Evolutionary conservation across 1,140 invertebrate genomes (phyloP).

Genomic region (Euglossa dilemma): DNA sequence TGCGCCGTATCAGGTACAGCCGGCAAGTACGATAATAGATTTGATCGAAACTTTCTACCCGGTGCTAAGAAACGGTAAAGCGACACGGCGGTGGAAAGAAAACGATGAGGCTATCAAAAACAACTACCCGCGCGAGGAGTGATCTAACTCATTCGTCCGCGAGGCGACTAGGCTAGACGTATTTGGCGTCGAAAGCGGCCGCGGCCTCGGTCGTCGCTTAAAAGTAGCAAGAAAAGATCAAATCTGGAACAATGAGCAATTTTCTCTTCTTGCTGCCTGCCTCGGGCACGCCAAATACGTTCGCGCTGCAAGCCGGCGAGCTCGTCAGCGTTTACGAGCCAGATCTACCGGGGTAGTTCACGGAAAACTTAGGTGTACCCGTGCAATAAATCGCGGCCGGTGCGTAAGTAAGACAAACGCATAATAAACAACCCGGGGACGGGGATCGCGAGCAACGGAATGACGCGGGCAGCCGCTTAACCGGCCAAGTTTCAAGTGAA

Average conservation of each 20-base stretch:
- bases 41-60: neutral
- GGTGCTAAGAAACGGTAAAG: neutral
- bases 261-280: constrained; percentile 10
- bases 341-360: constrained; percentile 24
- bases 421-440: constrained; percentile 50
- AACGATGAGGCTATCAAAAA: neutral
- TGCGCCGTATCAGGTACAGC: no score
- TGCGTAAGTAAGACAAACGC: constrained; percentile 57
- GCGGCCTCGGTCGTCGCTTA: neutral
- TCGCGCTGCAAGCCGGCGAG: constrained; percentile 3
- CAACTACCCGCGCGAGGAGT: neutral
- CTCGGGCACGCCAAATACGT: constrained; percentile 32
- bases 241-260: constrained; percentile 50
- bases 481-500: constrained; percentile 41
- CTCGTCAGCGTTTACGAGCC: constrained; percentile 42
- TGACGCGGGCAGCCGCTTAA: neutral
- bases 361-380: constrained; percentile 12
- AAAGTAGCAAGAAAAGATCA: constrained; percentile 8
- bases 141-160: neutral
- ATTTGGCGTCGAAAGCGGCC: constrained; percentile 10
- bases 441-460: constrained; percentile 32
- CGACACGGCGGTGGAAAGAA: neutral
- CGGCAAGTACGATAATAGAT: neutral
- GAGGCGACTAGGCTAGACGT: neutral
- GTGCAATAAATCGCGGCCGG: constrained; percentile 29